These are phyloP conservation scores for Oreochromis grahami DNA, from an alignment of 2,797 vertebrate genomes.

Conservation along the genomic window DNA sequence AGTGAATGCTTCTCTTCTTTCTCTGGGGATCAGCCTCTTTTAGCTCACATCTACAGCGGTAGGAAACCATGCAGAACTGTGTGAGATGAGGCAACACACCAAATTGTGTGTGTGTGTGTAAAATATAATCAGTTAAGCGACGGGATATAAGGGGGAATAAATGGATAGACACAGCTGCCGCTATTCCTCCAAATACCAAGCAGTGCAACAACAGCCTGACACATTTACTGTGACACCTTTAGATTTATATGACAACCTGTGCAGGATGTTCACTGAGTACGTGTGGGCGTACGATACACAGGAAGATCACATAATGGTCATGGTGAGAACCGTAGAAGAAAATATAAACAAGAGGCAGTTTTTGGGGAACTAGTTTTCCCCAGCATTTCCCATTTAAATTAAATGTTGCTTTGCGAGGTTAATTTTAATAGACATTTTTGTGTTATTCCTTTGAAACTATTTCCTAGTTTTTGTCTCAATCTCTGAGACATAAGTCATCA, in stretches of 20 bases:
- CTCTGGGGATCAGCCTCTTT: slow-evolving; percentile 38
- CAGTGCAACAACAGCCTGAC: slow-evolving; percentile 21
- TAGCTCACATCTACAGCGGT: slow-evolving; percentile 22
- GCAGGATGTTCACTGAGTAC: slow-evolving; percentile 4
- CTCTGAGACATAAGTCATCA: neutral
- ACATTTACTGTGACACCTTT: slow-evolving; percentile 34
- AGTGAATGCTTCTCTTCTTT: neutral
- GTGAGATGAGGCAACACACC: slow-evolving; percentile 21
- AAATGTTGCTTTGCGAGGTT: neutral
- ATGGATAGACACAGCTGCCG: neutral
- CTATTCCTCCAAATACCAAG: slow-evolving; percentile 21
- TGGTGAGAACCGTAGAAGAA: neutral
- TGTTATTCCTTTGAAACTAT: neutral
- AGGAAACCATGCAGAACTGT: slow-evolving; percentile 30
- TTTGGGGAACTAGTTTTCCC: neutral
- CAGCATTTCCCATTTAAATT: neutral
- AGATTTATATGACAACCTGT: slow-evolving; percentile 13
- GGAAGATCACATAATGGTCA: neutral
- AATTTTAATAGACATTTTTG: neutral
- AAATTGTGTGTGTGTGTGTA: neutral
- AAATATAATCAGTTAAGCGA: neutral
- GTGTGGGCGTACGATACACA: neutral
- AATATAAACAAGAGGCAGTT: neutral
- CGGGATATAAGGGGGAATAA: neutral
- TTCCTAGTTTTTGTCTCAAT: neutral